Base-by-base conservation (phyloP, 1,140 invertebrate species). In the Psilanteris sp. region DNA sequence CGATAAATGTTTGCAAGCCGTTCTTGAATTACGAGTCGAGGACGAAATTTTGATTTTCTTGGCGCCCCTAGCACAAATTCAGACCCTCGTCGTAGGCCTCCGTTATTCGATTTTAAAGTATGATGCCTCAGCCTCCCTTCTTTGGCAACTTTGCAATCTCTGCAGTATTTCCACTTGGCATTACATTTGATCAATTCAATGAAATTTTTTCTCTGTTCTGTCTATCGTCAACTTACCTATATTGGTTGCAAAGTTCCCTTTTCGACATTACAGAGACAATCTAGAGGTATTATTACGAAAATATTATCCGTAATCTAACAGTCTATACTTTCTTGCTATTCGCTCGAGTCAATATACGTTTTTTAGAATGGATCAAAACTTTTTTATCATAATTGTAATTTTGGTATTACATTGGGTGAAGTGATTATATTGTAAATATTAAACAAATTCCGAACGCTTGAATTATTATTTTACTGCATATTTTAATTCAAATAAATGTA, bases 21-120 rank as follows among this genome's bases (percentile, higher is more conserved):
- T 78, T 79, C 61, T 70, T 73, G 66, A 84, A 81, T 84, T 83
- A 82, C 79, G 50, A 77, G 70, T 50, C 74, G 71, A 83, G 79
- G 71, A 81, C 80, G 43, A 81, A 85, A 85, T 85, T 86, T 85
- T 78, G 76, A 85, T 85, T 82, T 80, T 83, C 82, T 82, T 83
- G 70, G 48, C 70, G 27, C 46, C 64, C 59, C 48, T 15, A 48
- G 68, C 55, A 41, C 48, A 27, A 66, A 59, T 66, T 59, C 20
- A 37, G 11, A 29, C 34, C 32, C 54, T 43, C 26, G n/a, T n/a
- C n/a, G 34, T 43, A 71, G 54, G 59, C 36, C 50, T 72, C 67
- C 46, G 50, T 79, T 80, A 82, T 81, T 79, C 55, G 44, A 82
- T 81, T 81, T 81, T 71, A 76, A 75, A 79, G 39, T 44, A 61